Evolutionary conservation across 2,888 invertebrate genomes (phyloP).

Genomic region (Pollenia griseotomentosa): DNA sequence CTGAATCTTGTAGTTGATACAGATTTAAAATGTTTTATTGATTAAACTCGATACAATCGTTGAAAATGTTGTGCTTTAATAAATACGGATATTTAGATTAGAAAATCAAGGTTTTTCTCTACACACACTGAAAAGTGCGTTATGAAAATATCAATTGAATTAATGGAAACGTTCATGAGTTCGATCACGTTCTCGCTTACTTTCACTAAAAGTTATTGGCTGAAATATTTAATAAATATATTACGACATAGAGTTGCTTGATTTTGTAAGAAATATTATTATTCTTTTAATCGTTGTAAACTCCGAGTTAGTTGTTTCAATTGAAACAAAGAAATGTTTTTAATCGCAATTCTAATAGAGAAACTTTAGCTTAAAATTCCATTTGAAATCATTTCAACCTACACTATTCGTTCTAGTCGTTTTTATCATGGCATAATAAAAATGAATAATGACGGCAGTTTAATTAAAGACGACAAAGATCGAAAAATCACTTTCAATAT

Average conservation of each 20-base stretch:
- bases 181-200: conserved; percentile 26
- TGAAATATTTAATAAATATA: background rate
- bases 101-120: conserved; percentile 47
- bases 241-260: background rate
- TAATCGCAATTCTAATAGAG: too few species aligned
- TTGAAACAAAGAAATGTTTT: background rate
- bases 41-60: too few species aligned
- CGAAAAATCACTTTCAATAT: too few species aligned
- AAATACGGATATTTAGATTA: conserved; percentile 46
- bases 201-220: conserved; percentile 41
- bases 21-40: too few species aligned
- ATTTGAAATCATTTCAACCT: too few species aligned
- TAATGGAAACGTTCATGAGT: background rate
- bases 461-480: too few species aligned
- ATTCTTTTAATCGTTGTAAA: conserved; percentile 8
- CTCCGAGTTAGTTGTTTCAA: background rate
- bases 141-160: conserved; percentile 21
- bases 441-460: too few species aligned
- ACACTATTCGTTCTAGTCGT: too few species aligned
- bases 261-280: conserved; percentile 6
- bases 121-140: conserved; percentile 41
- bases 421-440: too few species aligned
- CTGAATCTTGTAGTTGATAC: too few species aligned
- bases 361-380: too few species aligned
- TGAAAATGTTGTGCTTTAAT: background rate